Evolutionary conservation across 2,888 invertebrate genomes (phyloP).

Genomic region (Bhutanitis thaidina): DNA sequence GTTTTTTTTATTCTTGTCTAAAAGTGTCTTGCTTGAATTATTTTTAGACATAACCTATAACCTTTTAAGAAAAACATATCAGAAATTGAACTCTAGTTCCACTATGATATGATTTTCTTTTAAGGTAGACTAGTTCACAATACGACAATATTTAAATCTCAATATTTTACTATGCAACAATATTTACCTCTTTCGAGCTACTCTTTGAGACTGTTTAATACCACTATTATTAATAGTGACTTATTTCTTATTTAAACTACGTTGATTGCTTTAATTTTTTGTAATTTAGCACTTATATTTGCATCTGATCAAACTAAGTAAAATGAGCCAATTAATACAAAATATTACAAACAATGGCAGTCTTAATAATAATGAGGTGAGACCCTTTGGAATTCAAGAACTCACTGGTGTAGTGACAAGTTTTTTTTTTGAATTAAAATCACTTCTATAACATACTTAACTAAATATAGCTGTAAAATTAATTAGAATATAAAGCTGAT

Average conservation of each 20-base stretch:
- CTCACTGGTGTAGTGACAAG: constrained; percentile 14
- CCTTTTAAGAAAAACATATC: constrained; percentile 8
- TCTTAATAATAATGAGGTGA: constrained; percentile 27
- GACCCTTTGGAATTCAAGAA: constrained; percentile 18
- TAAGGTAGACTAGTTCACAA: constrained; percentile 9
- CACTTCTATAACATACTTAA: background rate
- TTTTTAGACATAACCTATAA: constrained; percentile 11
- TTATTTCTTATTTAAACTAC: constrained; percentile 14
- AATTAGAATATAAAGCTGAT: constrained; percentile 6
- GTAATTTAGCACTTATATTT: constrained; percentile 43
- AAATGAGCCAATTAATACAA: constrained; percentile 37
- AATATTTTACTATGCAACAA: constrained; percentile 17
- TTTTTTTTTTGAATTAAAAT: background rate
- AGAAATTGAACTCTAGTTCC: background rate
- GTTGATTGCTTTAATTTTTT: constrained; percentile 52
- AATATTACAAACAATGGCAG: constrained; percentile 37
- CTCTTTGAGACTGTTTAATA: constrained; percentile 8
- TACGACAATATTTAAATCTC: constrained; percentile 18
- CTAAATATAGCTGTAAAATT: background rate
- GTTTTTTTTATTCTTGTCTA: constrained; percentile 20
- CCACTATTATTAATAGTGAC: constrained; percentile 1
- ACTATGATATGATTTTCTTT: constrained; percentile 3
- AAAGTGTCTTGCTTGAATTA: constrained; percentile 17
- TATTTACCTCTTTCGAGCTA: constrained; percentile 17
- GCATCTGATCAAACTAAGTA: constrained; percentile 36